These are phyloP conservation scores for Platycheirus albimanus DNA, from an alignment of 2,888 invertebrate genomes.

Conservation along the genomic window DNA sequence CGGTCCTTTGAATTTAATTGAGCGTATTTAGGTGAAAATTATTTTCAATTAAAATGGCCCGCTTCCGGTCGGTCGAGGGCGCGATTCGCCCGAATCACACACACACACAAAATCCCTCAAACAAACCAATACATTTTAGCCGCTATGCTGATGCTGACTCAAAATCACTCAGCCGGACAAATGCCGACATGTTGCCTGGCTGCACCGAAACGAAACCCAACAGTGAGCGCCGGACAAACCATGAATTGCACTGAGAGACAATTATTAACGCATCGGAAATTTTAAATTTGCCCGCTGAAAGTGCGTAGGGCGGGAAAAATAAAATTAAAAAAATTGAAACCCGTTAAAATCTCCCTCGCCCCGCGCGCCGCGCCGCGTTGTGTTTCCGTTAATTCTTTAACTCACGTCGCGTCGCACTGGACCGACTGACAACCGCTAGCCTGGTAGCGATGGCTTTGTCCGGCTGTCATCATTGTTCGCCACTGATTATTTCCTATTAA, in stretches of 20 bases:
- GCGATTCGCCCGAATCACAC: slow-evolving; percentile 7
- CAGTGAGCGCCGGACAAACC: slow-evolving; percentile 10
- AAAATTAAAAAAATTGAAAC: slow-evolving; percentile 22
- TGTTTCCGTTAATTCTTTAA: slow-evolving; percentile 42
- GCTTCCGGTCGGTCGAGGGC: slow-evolving; percentile 12
- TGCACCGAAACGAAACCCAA: slow-evolving; percentile 15
- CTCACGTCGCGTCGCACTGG: neutral
- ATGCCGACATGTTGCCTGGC: slow-evolving; percentile 40
- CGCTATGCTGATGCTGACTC: slow-evolving; percentile 21
- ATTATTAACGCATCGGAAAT: slow-evolving; percentile 65
- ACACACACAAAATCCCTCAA: slow-evolving; percentile 2
- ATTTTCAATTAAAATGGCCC: slow-evolving; percentile 64
- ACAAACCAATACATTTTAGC: slow-evolving; percentile 50
- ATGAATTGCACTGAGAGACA: slow-evolving; percentile 33
- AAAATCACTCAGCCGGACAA: slow-evolving; percentile 36
- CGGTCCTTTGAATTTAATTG: slow-evolving; percentile 54
- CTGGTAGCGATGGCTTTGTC: slow-evolving; percentile 30
- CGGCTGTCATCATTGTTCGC: slow-evolving; percentile 62
- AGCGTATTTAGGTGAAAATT: slow-evolving; percentile 70
- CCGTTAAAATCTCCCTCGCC: slow-evolving; percentile 22
- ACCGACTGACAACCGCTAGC: neutral
- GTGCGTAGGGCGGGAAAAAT: slow-evolving; percentile 39
- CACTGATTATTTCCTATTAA: slow-evolving; percentile 71
- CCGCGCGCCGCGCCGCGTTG: too few species aligned
- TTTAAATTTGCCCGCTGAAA: slow-evolving; percentile 52